A percentile compares a stretch with the other conserved stretches of the same genome.
These are phyloP conservation scores for Buathra laborator DNA, from an alignment of 2,888 invertebrate genomes.

Conservation along the genomic window DNA sequence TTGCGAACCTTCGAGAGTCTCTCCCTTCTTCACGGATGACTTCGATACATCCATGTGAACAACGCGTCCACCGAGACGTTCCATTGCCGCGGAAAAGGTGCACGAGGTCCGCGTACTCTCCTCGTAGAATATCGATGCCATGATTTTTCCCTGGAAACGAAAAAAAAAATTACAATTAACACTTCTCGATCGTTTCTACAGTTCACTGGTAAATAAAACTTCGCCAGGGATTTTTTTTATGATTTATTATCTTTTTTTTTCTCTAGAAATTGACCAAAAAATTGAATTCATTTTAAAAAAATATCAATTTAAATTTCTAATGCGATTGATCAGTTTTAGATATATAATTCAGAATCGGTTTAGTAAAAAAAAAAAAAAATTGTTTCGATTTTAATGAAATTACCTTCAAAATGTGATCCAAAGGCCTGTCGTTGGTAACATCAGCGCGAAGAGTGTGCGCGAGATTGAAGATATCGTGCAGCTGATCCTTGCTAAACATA, in stretches of 20 bases:
- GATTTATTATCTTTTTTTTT: neutral
- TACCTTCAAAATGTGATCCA: slow-evolving; percentile 94
- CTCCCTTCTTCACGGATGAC: slow-evolving; percentile 98
- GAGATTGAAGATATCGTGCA: slow-evolving; percentile 97
- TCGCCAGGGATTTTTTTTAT: neutral
- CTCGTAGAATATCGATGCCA: slow-evolving; percentile 99
- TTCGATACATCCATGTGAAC: slow-evolving; percentile 95
- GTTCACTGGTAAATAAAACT: neutral
- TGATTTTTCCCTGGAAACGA: slow-evolving; percentile 92
- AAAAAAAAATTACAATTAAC: neutral
- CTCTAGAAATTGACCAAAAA: neutral
- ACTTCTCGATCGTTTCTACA: neutral
- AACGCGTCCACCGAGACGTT: slow-evolving; percentile 96
- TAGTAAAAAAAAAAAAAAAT: neutral
- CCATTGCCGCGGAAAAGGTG: slow-evolving; percentile 99
- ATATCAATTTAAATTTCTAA: too few relatives aligned
- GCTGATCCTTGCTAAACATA: slow-evolving; percentile 94
- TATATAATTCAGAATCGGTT: neutral
- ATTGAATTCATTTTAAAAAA: too few relatives aligned
- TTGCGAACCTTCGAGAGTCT: slow-evolving; percentile 92
- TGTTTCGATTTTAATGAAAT: neutral
- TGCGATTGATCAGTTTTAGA: neutral
- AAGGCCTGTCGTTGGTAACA: slow-evolving; percentile 92
- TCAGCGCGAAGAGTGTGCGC: slow-evolving; percentile 95
- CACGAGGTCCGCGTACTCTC: slow-evolving; percentile 98